These are phyloP conservation scores for Dolichopus griseipennis DNA, from an alignment of 2,888 invertebrate species.

Conservation along the genomic window DNA sequence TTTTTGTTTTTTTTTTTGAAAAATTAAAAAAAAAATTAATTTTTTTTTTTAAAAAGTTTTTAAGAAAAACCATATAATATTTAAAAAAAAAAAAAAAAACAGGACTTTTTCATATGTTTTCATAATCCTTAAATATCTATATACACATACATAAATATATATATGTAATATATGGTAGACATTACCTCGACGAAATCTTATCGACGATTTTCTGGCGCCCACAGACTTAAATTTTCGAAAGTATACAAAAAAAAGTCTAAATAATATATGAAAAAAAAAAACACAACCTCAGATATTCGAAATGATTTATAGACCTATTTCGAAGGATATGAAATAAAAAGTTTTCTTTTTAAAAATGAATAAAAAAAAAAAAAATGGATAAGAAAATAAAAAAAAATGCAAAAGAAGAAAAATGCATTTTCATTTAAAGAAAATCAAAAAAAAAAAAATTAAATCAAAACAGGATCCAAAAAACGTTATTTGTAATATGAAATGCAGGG, in stretches of 20 bases:
- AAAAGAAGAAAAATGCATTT: neutral
- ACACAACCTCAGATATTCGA: neutral
- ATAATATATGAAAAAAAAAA: too few species aligned
- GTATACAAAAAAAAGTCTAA: neutral
- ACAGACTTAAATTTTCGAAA: neutral
- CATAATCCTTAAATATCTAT: too few species aligned
- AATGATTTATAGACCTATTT: constrained; percentile 1
- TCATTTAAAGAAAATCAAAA: neutral
- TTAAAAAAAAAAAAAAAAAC: too few species aligned
- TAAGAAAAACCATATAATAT: too few species aligned
- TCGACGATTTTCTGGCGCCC: neutral
- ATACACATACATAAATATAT: too few species aligned
- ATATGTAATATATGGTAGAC: neutral
- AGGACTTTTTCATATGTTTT: too few species aligned
- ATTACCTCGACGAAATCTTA: neutral
- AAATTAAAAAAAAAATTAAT: neutral
- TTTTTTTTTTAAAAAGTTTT: neutral
- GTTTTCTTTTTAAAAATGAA: neutral
- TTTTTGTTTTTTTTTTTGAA: neutral
- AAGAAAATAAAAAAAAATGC: too few species aligned
- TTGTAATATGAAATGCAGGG: neutral
- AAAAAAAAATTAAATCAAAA: too few species aligned
- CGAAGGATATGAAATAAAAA: constrained; percentile 2
- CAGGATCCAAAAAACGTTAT: too few species aligned
- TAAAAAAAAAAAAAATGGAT: too few species aligned